Evolutionary conservation across 2,888 invertebrate species (phyloP), one percentile per base, ranked within the genome.

Genomic region (Kryphioiulus occultus): DNA sequence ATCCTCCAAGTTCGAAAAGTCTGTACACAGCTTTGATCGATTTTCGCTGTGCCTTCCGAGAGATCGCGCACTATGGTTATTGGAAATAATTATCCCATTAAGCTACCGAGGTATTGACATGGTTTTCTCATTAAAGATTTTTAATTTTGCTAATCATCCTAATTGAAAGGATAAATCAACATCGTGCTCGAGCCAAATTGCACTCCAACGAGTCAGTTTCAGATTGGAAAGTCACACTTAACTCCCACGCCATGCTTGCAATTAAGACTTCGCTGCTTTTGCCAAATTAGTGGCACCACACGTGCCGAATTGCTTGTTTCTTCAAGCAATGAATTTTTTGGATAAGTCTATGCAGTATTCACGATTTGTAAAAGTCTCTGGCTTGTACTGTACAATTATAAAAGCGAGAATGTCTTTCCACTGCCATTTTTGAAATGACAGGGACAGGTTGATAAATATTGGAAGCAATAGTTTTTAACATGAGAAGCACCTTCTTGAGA

Each of bases 71-170:
- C 53, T 53, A 17, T 53, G 53, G 53, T 53, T 53, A 53, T 53
- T 53, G 53, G 53, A 53, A 53, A 53, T 53, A 53, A 53, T 53
- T 53, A 53, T 53, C 53, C 19, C 53, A 19, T 53, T 53, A 53
- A 53, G 53, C 53, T 53, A 53, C 53, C 53, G n/a, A 53, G 53
- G 53, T 53, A 53, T 53, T 53, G 53, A 53, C 53, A 53, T 53
- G 53, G 53, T 53, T 53, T 53, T 53, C 53, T 53, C 53, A 53
- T 53, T 53, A 53, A 19, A 53, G 53, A 53, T 53, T 53, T 53
- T 53, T 53, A 53, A 53, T 53, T 53, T 53, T 53, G 53, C 53
- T 53, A 53, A 53, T 53, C 53, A 53, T 53, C 53, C 53, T 53
- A 53, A 53, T 53, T 53, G 53, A 53, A 53, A 53, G 53, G 53